These are phyloP conservation scores for Taxidea taxus DNA, from an alignment of 2,113 vertebrate genomes.

Conservation along the genomic window DNA sequence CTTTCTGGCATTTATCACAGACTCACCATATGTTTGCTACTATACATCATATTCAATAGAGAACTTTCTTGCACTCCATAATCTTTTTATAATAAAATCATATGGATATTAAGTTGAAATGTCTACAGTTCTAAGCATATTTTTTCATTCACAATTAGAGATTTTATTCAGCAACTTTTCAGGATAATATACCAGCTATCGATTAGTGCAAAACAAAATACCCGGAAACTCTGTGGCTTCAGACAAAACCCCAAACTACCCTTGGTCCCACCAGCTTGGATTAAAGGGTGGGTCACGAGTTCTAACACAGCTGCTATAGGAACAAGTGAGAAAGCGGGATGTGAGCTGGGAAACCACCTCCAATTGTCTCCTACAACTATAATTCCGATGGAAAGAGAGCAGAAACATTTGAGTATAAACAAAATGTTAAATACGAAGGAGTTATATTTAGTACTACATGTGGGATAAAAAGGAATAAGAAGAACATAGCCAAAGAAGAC, in stretches of 20 bases:
- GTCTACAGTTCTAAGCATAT: neutral
- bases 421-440: conserved; percentile 1
- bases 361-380: neutral
- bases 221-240: neutral
- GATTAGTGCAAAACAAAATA: conserved; percentile 25
- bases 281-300: neutral
- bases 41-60: neutral
- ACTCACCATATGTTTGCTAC: neutral
- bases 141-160: conserved; percentile 25
- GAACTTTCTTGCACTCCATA: neutral
- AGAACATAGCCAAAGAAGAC: neutral
- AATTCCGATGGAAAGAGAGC: neutral
- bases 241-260: neutral
- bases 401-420: neutral
- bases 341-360: neutral
- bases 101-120: conserved; percentile 23
- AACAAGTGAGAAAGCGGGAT: neutral
- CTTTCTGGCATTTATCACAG: conserved; percentile 11
- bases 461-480: neutral
- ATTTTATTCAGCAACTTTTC: conserved; percentile 20
- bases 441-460: conserved; percentile 8
- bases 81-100: conserved; percentile 44
- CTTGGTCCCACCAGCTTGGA: neutral
- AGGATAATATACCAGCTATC: neutral
- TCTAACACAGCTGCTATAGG: neutral